A percentile compares a stretch with the other conserved stretches of the same genome.
phyloP scores from a whole-genome alignment of 2,888 invertebrate genomes.

The Megamerina dolium region DNA sequence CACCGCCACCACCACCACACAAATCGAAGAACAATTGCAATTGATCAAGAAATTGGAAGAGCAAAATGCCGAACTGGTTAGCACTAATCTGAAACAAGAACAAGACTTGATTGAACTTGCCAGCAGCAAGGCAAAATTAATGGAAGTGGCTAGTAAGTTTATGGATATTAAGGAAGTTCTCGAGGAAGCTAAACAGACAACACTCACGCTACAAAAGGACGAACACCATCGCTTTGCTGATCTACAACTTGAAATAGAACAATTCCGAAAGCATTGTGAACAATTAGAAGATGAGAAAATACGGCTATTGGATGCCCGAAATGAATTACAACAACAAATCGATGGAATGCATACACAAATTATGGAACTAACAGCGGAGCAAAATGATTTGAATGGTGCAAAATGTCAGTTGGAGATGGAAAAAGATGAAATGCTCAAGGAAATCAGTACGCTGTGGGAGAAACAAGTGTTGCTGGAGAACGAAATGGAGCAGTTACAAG shows the following conservation, averaged over 20 bases:
- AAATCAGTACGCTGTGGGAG: not conserved
- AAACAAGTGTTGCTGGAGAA: constrained; percentile 7
- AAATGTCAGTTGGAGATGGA: constrained; percentile 1
- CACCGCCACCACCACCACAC: too few species aligned
- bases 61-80: not conserved
- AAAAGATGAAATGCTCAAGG: too few species aligned
- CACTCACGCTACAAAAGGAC: too few species aligned
- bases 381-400: not conserved
- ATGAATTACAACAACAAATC: not conserved
- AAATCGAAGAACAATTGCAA: not conserved
- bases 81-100: not conserved
- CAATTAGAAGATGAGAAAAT: constrained; percentile 16
- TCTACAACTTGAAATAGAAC: not conserved
- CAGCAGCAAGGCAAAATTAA: not conserved
- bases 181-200: too few species aligned
- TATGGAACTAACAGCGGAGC: not conserved
- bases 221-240: too few species aligned
- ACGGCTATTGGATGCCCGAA: not conserved
- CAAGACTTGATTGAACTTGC: too few species aligned
- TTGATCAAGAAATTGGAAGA: not conserved
- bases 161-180: too few species aligned
- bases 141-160: too few species aligned
- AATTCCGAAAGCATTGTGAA: not conserved
- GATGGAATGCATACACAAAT: not conserved
- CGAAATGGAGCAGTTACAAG: too few species aligned